Evolutionary conservation across 2,797 vertebrate species (phyloP).

Genomic region (Enteromius mattozi): DNA sequence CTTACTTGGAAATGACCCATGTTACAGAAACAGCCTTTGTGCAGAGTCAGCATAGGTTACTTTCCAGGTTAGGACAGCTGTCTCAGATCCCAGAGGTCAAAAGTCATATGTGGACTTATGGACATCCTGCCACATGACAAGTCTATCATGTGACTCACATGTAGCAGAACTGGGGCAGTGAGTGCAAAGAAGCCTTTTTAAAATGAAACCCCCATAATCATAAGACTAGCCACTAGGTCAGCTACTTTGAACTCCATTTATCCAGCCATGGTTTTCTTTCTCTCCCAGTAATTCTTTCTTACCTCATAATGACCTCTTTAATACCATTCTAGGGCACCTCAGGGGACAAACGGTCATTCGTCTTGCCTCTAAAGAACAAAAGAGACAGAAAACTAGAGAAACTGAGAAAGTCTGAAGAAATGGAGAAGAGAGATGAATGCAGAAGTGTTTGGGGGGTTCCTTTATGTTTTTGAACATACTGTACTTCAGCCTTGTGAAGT

Average conservation of each 20-base stretch:
- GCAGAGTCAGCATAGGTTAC: too few relatives aligned
- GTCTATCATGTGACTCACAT: slow-evolving; percentile 62
- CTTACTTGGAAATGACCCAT: too few relatives aligned
- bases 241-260: slow-evolving; percentile 87
- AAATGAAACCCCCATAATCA: slow-evolving; percentile 70
- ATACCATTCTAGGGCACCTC: slow-evolving; percentile 31
- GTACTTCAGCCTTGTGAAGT: background rate
- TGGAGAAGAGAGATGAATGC: background rate
- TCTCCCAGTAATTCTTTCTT: slow-evolving; percentile 40
- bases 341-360: slow-evolving; percentile 37
- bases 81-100: slow-evolving; percentile 74
- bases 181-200: background rate
- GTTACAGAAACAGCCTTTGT: too few relatives aligned
- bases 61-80: background rate
- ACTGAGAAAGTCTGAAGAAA: background rate
- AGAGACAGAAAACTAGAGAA: slow-evolving; percentile 16
- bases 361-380: slow-evolving; percentile 22
- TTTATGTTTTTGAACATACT: background rate
- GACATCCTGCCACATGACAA: slow-evolving; percentile 80
- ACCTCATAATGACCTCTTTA: slow-evolving; percentile 46
- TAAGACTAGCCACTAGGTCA: slow-evolving; percentile 88
- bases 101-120: slow-evolving; percentile 87
- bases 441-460: background rate
- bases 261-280: slow-evolving; percentile 36
- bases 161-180: slow-evolving; percentile 9